Base-by-base conservation (phyloP, 1,140 invertebrate species). In the Drosophila serrata region DNA sequence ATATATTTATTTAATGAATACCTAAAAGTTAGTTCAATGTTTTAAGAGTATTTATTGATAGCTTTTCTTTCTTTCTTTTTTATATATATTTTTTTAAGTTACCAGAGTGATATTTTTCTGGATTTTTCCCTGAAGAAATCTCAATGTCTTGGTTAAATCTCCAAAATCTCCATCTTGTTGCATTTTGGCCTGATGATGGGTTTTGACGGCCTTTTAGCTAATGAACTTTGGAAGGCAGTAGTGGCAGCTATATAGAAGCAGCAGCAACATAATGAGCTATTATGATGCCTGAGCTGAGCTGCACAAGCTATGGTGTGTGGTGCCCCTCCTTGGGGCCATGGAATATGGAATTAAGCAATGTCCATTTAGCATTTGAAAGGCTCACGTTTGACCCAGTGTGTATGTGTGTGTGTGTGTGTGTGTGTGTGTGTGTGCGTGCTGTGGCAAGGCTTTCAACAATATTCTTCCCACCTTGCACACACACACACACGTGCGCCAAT, bases 341-440 rank as follows among this genome's bases (percentile, higher is more conserved):
- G 70, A 82, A 88, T 88, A 87, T 88, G 51, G 76, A 82, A 88
- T 90, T 84, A 90, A 90, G 84, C 84, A 80, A 84, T 90, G 84
- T 84, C 84, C 85, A 90, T 88, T 84, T 84, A 87, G 77, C 84
- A 88, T 88, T 79, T 84, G 63, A 74, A 77, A 88, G 79, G 76
- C 76, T 77, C 84, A 87, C 84, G 84, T 88, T 78, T 78, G 78
- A 79, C 77, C 64, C 59, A 80, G 67, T 72, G 19, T 31, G 27
- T 51, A 31, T 63, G 9, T 51, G 37, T 51, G 45, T 49, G 17
- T 40, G 39, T 35, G n/a, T n/a, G n/a, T n/a, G n/a, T 24, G 35
- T n/a, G 15, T 15, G 13, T 74, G 59, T 48, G 48, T 64, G 24
- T 39, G 45, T 64, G 43, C 43, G 51, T 51, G 55, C 19, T 60